These are phyloP conservation scores for Clarias laeviceps DNA, from an alignment of 2,797 vertebrate species.

Conservation along the genomic window DNA sequence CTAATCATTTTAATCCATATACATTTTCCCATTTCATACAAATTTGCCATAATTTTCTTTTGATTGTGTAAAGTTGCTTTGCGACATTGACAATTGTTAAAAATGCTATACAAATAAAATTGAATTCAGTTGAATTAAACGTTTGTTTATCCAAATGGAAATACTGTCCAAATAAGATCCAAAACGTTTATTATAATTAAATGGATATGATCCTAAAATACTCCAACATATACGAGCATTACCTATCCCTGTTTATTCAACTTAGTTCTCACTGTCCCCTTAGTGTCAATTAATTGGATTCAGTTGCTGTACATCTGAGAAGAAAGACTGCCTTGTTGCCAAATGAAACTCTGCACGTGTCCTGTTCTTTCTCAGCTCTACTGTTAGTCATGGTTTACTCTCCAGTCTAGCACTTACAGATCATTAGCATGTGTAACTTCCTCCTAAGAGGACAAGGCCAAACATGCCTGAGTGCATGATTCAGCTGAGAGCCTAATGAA, in stretches of 20 bases:
- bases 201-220: conserved; percentile 20
- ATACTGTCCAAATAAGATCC: neutral
- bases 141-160: neutral
- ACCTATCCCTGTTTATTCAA: conserved; percentile 44
- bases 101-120: too few species aligned
- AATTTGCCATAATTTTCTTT: too few species aligned
- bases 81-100: too few species aligned
- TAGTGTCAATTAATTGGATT: conserved; percentile 56
- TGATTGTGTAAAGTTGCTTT: too few species aligned
- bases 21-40: too few species aligned
- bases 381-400: conserved; percentile 63
- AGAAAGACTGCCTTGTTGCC: conserved; percentile 55
- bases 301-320: conserved; percentile 57
- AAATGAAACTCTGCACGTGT: conserved; percentile 54
- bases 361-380: conserved; percentile 54
- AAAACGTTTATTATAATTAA: conserved; percentile 28
- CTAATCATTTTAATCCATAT: too few species aligned
- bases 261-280: conserved; percentile 52
- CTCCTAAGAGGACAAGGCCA: conserved; percentile 58
- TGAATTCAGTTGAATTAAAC: too few species aligned
- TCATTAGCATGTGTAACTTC: conserved; percentile 64
- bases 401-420: conserved; percentile 62
- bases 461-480: conserved; percentile 55
- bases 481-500: conserved; percentile 52
- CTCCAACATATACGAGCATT: conserved; percentile 34